Evolutionary conservation across 2,888 invertebrate genomes (phyloP), one percentile per base, ranked within the genome.

Genomic region (Lithophane leautieri): DNA sequence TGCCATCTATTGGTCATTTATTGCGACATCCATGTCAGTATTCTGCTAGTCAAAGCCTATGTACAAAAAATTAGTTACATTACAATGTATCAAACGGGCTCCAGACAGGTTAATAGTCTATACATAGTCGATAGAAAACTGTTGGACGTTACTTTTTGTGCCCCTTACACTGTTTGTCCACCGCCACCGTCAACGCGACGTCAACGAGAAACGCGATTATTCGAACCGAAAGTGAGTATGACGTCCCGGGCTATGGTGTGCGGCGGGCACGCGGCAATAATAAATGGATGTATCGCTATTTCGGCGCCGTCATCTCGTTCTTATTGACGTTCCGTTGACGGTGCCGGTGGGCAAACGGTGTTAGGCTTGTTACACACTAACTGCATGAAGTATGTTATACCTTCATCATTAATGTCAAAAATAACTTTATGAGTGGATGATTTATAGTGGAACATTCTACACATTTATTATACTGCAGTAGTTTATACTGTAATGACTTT

Each of bases 61-160:
- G 28, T 14, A 61, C 67, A 84, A 85, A 70, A 78, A 81, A 52
- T 77, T 62, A 11, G 47, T 65, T 73, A 74, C 60, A 60, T 62
- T 82, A 67, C 76, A 73, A 68, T 76, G 85, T 81, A 54, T 47
- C 19, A 62, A 72, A 70, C 85, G 4, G n/a, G 73, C 52, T 79
- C 22, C 44, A 22, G 65, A 60, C 72, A 58, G 72, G 77, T 73
- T 73, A 58, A 65, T 71, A 54, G 66, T 25, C 68, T 69, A 66
- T 74, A 76, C 60, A 62, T 47, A 76, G 75, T 58, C 68, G 42
- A 65, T 79, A 78, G 76, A 84, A 87, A 82, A 73, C 72, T 76
- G 47, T 50, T 77, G 47, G 11, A 25, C 25, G 63, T 54, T 44
- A 22, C 6, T 67, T 78, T 76, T 82, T 76, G 61, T 54, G 14